A percentile compares a stretch with the other conserved stretches of the same genome.
phyloP scores from a whole-genome alignment of 2,797 vertebrate genomes.

The Leptoclinus maculatus region DNA sequence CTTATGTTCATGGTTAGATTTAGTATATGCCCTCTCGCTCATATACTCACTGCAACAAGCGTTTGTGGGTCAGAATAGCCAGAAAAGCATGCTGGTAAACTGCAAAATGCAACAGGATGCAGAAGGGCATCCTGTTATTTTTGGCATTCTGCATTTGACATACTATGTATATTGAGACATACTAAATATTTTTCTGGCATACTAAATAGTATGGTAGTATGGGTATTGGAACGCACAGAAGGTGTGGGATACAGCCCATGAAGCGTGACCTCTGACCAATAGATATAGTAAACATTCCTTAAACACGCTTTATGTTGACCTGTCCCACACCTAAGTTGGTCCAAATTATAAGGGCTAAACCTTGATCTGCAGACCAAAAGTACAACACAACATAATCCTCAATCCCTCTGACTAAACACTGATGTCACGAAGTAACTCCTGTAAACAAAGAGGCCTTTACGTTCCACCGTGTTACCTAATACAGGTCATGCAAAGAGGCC shows the following conservation, averaged over 20 bases:
- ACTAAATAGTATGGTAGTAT: too few relatives aligned
- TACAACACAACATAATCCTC: constrained; percentile 19
- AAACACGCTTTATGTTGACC: not conserved
- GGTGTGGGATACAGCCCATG: too few relatives aligned
- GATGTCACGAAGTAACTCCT: constrained; percentile 43
- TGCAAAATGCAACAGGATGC: not conserved
- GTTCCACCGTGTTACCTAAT: constrained; percentile 44
- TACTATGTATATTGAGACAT: not conserved
- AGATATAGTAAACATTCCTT: not conserved
- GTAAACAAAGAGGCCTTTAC: constrained; percentile 61
- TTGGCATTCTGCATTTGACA: not conserved
- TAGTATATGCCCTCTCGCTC: not conserved
- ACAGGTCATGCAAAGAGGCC: not conserved
- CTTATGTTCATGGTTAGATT: too few relatives aligned
- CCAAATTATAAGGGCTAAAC: constrained; percentile 30
- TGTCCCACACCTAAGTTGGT: not conserved
- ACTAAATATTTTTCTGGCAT: not conserved
- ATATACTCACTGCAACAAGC: not conserved
- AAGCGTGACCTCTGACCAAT: too few relatives aligned
- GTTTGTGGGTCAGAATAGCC: not conserved
- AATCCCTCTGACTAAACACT: constrained; percentile 33
- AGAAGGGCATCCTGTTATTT: not conserved
- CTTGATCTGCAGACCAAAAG: constrained; percentile 40
- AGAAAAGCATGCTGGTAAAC: not conserved
- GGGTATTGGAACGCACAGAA: too few relatives aligned